Evolutionary conservation across 2,113 vertebrate genomes (phyloP), one percentile per base, ranked within the genome.

Genomic region (Pedetes capensis): DNA sequence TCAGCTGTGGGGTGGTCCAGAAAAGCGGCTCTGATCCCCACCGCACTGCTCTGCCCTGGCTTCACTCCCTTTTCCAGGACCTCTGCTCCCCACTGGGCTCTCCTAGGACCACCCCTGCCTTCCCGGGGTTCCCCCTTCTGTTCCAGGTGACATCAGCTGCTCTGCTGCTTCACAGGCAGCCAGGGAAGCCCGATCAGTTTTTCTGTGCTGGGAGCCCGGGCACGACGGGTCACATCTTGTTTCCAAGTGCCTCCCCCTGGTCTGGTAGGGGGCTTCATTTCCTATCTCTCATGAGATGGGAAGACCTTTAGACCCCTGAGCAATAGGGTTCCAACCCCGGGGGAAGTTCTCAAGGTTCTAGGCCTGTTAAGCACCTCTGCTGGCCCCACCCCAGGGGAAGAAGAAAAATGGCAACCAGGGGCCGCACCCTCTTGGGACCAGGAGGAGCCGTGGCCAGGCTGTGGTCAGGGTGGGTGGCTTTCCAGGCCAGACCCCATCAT

Each of bases 401-500:
- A 68, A 34, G 49, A 57, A 22, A 25, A 55, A 17, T 8, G 3
- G 57, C n/a, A 23, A 7, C 37, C 23, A 5, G 53, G 37, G 51
- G 1, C 47, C 8, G 13, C 0, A 0, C 0, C 51, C 25, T 16
- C 80, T 12, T 32, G 37, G 55, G 39, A 18, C 11, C 42, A 34
- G 57, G 68, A 74, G 71, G n/a, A 18, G 29, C 29, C 8, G 5
- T 1, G 6, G 22, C 44, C 27, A 57, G 14, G 57, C 66, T 34
- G 42, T 0, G 12, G 47, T 95, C 87, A 25, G n/a, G 55, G 37
- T 18, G 6, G 12, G 20, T 4, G 16, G 79, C 92, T 93, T 71
- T 96, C 89, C 0, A 13, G 95, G 90, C 22, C 37, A 27, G 8
- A 3, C 34, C 32, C 80, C 53, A 9, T 89, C 93, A 53, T 69